Conservation (phyloP, 2,113 vertebrate species). For the Otis tarda region DNA sequence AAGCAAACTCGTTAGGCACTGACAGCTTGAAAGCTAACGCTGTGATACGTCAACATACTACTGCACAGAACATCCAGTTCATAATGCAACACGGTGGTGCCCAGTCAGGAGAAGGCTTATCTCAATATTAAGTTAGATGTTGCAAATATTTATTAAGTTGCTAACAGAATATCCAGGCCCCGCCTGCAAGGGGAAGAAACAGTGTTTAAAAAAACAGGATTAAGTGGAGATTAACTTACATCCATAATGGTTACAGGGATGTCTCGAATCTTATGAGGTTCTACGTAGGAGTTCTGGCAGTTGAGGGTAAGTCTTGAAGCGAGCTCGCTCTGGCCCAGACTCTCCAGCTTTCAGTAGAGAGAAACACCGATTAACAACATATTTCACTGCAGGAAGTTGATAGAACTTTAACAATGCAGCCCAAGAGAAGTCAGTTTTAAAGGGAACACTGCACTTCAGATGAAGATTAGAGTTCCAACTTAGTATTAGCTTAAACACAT, state of each 20-base stretch:
- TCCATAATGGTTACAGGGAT: constrained; percentile 95
- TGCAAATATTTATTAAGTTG: background rate
- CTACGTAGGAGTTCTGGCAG: constrained; percentile 98
- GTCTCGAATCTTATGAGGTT: constrained; percentile 97
- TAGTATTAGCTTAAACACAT: background rate
- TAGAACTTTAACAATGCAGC: background rate
- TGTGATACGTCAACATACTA: background rate
- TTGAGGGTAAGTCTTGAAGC: constrained; percentile 96
- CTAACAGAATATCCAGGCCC: background rate
- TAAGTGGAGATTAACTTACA: constrained; percentile 74
- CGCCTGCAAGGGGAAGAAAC: background rate
- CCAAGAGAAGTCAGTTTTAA: background rate
- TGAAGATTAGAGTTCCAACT: background rate
- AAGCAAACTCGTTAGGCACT: background rate
- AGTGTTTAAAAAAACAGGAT: background rate
- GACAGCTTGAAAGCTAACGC: background rate
- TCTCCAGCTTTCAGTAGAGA: constrained; percentile 85
- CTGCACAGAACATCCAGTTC: background rate
- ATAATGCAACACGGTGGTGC: background rate
- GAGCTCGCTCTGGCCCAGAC: constrained; percentile 91
- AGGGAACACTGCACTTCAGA: background rate
- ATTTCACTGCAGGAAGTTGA: background rate
- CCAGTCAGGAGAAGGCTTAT: background rate
- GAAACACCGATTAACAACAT: constrained; percentile 16
- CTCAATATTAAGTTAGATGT: background rate